Evolutionary conservation across 1,140 invertebrate species (phyloP), one percentile per base, ranked within the genome.

Genomic region (Drosophila equinoxialis): DNA sequence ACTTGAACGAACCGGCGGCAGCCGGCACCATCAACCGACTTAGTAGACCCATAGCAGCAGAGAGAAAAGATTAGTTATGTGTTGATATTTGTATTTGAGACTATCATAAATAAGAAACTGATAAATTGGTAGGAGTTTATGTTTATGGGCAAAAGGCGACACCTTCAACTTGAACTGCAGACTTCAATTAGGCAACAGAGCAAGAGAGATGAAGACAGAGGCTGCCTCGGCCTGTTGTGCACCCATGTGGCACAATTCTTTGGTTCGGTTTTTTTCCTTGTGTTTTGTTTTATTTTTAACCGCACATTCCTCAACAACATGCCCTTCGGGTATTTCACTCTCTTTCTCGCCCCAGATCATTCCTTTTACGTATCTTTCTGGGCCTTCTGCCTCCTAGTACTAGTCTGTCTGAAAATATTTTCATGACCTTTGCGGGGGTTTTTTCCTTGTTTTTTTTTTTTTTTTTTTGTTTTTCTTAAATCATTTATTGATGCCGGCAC

Each of bases 361-460:
- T 42, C 60, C 58, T 42, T 51, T 37, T 6, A 30, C 6, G 30
- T 30, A 30, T 62, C 48, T 39, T 62, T 42, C 65, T n/a, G 20
- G 33, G 48, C 54, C 23, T 61, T 11, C 33, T 74, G 65, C 62
- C 74, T 77, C 69, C 35, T 37, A 30, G 30, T 30, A 30, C 35
- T 37, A 8, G 62, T 68, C 73, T 81, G 64, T 59, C 74, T 68
- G 58, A 64, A 64, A 71, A 76, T 86, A 74, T 87, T 86, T 87
- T 74, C 84, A 87, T 87, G 83, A 87, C 83, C 83, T 87, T 89
- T 87, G 83, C 83, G 83, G 83, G 83, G 80, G 83, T 86, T 87
- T 87, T 69, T 87, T 69, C 39, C 59, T 20, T 20, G 1, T 20
- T 20, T 26, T n/a, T n/a, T 26, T 63, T 26, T 61, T 66, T 87